Percentiles rank a stretch among this genome's conserved stretches.
These are phyloP conservation scores for Taurulus bubalis DNA, from an alignment of 2,113 vertebrate genomes.

Conservation along the genomic window DNA sequence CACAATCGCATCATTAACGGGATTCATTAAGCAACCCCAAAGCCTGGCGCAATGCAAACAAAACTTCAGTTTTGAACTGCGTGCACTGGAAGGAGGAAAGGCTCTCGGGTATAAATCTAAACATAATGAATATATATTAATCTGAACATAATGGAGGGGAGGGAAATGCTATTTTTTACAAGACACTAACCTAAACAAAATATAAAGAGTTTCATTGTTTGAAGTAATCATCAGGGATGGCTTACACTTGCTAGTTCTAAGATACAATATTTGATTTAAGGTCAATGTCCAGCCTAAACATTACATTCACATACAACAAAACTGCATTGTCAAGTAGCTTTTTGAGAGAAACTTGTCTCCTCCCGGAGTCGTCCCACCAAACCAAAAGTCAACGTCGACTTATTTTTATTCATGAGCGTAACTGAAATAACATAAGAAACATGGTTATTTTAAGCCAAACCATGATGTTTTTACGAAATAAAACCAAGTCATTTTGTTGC, in stretches of 20 bases:
- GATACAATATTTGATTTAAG: not conserved
- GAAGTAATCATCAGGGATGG: not conserved
- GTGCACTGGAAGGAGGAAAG: not conserved
- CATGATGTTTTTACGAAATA: not conserved
- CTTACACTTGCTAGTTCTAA: too few relatives aligned
- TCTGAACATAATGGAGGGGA: not conserved
- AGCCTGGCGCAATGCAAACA: not conserved
- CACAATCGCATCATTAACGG: conserved; percentile 80
- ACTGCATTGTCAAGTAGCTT: not conserved
- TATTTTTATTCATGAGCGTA: not conserved
- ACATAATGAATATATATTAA: not conserved
- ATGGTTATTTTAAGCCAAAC: not conserved
- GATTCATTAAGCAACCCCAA: conserved; percentile 61
- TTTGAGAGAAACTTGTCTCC: not conserved
- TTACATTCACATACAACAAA: not conserved
- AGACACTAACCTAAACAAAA: not conserved
- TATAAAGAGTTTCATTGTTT: conserved; percentile 5
- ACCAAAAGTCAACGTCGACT: not conserved
- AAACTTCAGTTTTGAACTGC: not conserved
- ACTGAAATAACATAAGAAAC: not conserved
- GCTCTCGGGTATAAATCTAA: not conserved
- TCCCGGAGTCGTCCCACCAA: not conserved
- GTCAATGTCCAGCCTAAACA: not conserved
- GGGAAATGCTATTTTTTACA: conserved; percentile 9
- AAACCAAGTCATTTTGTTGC: not conserved